Evolutionary conservation across 2,888 invertebrate species (phyloP), one percentile per base, ranked within the genome.

Genomic region (Steromphala cineraria): DNA sequence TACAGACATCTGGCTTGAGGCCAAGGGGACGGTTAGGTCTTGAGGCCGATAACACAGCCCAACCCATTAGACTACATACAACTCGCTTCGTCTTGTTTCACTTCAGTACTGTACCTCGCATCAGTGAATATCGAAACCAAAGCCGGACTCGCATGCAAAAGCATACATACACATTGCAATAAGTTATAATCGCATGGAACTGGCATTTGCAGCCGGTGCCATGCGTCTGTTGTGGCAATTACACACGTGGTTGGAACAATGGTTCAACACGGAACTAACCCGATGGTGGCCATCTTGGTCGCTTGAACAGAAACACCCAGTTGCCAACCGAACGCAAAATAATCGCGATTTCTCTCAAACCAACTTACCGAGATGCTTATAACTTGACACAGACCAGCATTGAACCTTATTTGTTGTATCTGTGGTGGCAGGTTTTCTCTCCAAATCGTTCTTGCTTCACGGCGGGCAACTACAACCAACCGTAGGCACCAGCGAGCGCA

Each of bases 271-370:
- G 62, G 62, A 62, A 62, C 62, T 77, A 31, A 24, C 55, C n/a
- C 77, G 28, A 55, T n/a, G 77, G 77, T 31, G 55, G 77, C 77
- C 77, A 77, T 77, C 31, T 75, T 77, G 53, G 77, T 55, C 53
- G 53, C 77, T 31, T 55, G 77, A 17, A 28, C 53, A 77, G 55
- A 77, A 53, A 53, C 75, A 75, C 55, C 55, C 77, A 77, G 77
- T 77, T 77, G 77, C 77, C 77, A 53, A 77, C 77, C 77, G 62
- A 62, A 28, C 62, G 62, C 13, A 62, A 62, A 28, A 24, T n/a
- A 62, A 15, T 28, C 13, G 28, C 62, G 62, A 62, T 62, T 62
- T 24, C 62, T 62, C 62, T 24, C 13, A 62, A 62, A 62, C n/a
- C 1, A 62, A 62, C 62, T 62, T 28, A 62, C 62, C 62, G 28